Percentiles rank a stretch among this genome's conserved stretches.
phyloP scores from a whole-genome alignment of 2,113 vertebrate genomes.

The Oophaga pumilio region DNA sequence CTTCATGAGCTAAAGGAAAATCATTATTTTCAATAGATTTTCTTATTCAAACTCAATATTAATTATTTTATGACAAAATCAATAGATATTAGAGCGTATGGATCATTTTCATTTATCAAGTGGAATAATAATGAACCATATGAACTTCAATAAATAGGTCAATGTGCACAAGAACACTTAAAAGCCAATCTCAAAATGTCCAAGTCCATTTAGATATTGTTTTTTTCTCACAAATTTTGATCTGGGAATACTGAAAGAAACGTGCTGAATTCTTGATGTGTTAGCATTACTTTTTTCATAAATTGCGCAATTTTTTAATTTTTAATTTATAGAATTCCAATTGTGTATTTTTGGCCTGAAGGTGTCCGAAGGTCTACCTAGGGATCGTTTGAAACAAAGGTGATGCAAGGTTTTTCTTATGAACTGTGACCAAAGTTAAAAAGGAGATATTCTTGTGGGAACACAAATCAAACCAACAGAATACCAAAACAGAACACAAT shows the following conservation, averaged over 20 bases:
- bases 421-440: conserved; percentile 3
- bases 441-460: conserved; percentile 51
- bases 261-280: neutral
- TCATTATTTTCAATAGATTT: conserved; percentile 62
- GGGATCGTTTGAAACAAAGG: neutral
- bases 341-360: neutral
- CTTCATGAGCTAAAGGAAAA: conserved; percentile 45
- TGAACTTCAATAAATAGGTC: conserved; percentile 29
- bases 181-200: neutral
- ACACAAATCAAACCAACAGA: neutral
- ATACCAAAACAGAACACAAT: conserved; percentile 28
- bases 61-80: conserved; percentile 73
- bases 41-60: conserved; percentile 69
- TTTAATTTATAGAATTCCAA: neutral
- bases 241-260: neutral
- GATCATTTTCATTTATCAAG: conserved; percentile 68
- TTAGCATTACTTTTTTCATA: neutral
- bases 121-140: conserved; percentile 61
- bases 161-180: neutral
- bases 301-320: neutral
- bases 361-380: neutral
- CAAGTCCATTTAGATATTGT: neutral
- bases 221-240: neutral
- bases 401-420: neutral
- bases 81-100: conserved; percentile 66